These are phyloP conservation scores for Bujurquina vittata DNA, from an alignment of 2,113 vertebrate species.

Conservation along the genomic window DNA sequence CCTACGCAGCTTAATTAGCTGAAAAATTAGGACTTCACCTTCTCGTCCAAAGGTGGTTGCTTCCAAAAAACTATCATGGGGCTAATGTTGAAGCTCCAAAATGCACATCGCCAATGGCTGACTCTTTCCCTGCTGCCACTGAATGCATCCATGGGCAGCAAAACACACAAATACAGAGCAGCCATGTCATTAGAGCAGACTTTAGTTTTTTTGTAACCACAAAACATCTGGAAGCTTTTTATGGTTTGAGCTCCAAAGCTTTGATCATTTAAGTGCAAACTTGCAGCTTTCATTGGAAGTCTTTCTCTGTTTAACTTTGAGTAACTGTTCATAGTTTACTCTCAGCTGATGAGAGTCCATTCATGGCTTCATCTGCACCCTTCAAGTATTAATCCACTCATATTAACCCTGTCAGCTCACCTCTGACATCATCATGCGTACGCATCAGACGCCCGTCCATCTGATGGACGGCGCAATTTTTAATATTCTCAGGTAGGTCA, in stretches of 20 bases:
- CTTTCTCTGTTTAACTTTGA: background rate
- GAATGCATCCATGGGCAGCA: background rate
- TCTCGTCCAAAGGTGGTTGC: background rate
- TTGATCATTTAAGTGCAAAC: background rate
- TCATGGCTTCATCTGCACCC: background rate
- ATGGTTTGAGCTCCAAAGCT: background rate
- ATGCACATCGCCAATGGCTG: background rate
- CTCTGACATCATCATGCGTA: background rate
- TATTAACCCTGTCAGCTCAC: background rate
- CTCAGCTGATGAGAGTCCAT: background rate
- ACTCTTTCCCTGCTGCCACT: background rate
- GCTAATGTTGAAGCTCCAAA: too few species aligned
- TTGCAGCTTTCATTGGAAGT: too few species aligned
- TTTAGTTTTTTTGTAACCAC: too few species aligned
- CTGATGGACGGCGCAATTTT: too few species aligned
- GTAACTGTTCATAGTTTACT: background rate
- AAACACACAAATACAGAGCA: background rate
- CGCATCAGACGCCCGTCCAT: background rate
- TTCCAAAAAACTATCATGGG: background rate
- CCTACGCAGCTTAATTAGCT: background rate
- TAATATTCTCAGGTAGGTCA: background rate
- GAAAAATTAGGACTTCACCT: background rate
- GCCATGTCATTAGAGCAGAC: background rate
- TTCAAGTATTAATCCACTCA: constrained; percentile 1
- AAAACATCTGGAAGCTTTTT: too few species aligned